Evolutionary conservation across 2,888 invertebrate genomes (phyloP).

Genomic region (Tipula lateralis): DNA sequence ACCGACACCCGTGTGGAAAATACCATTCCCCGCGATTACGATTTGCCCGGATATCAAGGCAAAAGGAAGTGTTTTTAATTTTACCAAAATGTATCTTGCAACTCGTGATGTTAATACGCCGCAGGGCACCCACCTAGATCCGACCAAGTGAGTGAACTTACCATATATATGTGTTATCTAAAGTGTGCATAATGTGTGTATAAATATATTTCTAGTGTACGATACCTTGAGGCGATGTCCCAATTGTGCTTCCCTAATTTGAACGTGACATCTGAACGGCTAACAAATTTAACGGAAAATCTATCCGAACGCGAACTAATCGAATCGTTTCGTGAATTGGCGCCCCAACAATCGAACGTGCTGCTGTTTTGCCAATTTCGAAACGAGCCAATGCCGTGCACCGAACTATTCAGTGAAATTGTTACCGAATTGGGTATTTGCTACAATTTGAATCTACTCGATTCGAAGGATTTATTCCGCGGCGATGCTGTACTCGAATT

Average conservation of each 20-base stretch:
- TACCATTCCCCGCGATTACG: slow-evolving; percentile 36
- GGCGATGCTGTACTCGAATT: slow-evolving; percentile 47
- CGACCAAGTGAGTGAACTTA: background rate
- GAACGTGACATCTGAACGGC: slow-evolving; percentile 30
- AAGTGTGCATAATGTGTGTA: slow-evolving; percentile 61
- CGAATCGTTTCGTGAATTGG: slow-evolving; percentile 53
- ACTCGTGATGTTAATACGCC: slow-evolving; percentile 26
- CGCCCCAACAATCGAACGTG: slow-evolving; percentile 53
- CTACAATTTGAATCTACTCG: slow-evolving; percentile 63
- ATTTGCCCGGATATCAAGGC: slow-evolving; percentile 35
- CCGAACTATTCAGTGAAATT: slow-evolving; percentile 57
- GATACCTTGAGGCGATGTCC: slow-evolving; percentile 54
- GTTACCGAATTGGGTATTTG: slow-evolving; percentile 68
- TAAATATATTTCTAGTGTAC: slow-evolving; percentile 57
- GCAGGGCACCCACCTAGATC: background rate
- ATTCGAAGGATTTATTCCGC: slow-evolving; percentile 54
- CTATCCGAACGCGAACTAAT: slow-evolving; percentile 53
- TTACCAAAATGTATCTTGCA: slow-evolving; percentile 40
- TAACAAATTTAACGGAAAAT: slow-evolving; percentile 35
- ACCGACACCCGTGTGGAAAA: slow-evolving; percentile 48
- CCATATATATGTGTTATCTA: slow-evolving; percentile 54
- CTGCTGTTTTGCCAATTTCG: slow-evolving; percentile 59
- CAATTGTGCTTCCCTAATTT: slow-evolving; percentile 46
- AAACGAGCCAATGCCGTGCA: slow-evolving; percentile 51
- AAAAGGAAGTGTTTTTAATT: background rate